Percentiles rank a stretch among this genome's conserved stretches.
Evolutionary conservation across 2,113 vertebrate genomes (phyloP).

Genomic region (Theropithecus gelada): DNA sequence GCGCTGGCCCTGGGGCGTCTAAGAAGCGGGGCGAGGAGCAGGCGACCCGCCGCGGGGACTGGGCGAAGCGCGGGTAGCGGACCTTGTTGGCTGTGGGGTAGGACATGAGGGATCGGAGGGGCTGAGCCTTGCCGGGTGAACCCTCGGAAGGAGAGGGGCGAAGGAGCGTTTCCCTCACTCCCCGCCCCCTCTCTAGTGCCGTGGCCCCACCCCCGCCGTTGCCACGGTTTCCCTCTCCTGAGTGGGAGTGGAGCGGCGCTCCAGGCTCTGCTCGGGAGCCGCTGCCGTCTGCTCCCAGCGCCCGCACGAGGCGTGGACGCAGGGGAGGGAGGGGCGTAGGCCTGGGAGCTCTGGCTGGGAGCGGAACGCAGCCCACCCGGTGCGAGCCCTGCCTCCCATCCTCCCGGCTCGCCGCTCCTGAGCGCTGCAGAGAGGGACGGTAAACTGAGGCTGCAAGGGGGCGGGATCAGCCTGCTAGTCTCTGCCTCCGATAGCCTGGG

Average conservation of each 20-base stretch:
- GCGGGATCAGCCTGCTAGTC: not conserved
- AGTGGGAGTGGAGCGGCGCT: slow-evolving; percentile 77
- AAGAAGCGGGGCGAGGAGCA: not conserved
- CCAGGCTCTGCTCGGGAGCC: slow-evolving; percentile 60
- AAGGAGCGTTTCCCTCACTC: not conserved
- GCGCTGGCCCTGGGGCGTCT: slow-evolving; percentile 64
- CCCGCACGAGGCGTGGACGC: slow-evolving; percentile 57
- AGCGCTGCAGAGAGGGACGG: not conserved
- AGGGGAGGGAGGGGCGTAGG: slow-evolving; percentile 27
- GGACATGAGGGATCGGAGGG: not conserved
- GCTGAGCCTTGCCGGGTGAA: not conserved
- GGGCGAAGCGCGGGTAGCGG: not conserved
- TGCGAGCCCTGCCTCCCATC: not conserved
- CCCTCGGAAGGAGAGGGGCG: not conserved
- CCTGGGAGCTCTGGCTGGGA: not conserved
- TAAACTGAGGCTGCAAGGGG: slow-evolving; percentile 50
- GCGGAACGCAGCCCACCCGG: not conserved
- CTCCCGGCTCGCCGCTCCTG: not conserved
- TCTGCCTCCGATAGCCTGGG: not conserved
- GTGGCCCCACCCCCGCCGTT: slow-evolving; percentile 73
- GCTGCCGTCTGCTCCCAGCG: slow-evolving; percentile 70
- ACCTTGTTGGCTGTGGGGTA: not conserved
- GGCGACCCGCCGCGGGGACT: not conserved
- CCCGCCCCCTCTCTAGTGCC: slow-evolving; percentile 49
- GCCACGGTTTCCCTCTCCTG: slow-evolving; percentile 78